Conservation (phyloP, 2,888 invertebrate species). For the Acleris laterana region DNA sequence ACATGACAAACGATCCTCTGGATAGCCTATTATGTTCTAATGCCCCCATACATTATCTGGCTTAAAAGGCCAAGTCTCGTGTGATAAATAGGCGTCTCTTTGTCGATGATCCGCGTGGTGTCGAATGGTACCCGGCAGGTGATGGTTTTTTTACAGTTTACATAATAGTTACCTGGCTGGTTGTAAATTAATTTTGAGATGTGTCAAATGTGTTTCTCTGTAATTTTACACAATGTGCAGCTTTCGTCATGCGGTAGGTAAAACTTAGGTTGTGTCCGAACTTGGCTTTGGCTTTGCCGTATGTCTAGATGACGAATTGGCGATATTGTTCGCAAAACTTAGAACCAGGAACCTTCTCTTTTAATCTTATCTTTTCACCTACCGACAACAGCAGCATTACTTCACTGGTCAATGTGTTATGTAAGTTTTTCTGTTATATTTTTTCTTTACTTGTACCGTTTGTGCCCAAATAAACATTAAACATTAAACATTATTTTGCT, state of each 20-base stretch:
- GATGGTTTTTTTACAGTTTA: constrained; percentile 40
- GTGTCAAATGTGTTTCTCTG: constrained; percentile 31
- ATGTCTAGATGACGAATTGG: no score
- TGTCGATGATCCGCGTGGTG: constrained; percentile 47
- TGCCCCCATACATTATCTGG: constrained; percentile 78
- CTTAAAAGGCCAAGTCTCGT: constrained; percentile 68
- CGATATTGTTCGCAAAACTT: no score
- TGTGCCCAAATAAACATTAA: no score
- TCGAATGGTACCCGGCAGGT: constrained; percentile 58
- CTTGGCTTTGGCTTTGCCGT: no score
- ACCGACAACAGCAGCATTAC: no score
- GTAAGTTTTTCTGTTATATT: no score
- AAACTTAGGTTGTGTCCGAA: neutral
- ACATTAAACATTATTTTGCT: no score
- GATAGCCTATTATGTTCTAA: constrained; percentile 79
- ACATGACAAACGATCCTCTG: constrained; percentile 73
- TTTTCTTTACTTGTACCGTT: no score
- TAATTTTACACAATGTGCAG: constrained; percentile 16
- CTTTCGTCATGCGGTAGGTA: constrained; percentile 31
- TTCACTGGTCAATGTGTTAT: no score
- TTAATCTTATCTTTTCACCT: no score
- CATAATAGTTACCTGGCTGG: constrained; percentile 23
- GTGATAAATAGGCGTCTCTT: constrained; percentile 72
- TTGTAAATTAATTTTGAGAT: constrained; percentile 34
- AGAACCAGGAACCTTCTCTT: no score